Evolutionary conservation across 2,888 invertebrate species (phyloP).

Genomic region (Xylophagus ater): DNA sequence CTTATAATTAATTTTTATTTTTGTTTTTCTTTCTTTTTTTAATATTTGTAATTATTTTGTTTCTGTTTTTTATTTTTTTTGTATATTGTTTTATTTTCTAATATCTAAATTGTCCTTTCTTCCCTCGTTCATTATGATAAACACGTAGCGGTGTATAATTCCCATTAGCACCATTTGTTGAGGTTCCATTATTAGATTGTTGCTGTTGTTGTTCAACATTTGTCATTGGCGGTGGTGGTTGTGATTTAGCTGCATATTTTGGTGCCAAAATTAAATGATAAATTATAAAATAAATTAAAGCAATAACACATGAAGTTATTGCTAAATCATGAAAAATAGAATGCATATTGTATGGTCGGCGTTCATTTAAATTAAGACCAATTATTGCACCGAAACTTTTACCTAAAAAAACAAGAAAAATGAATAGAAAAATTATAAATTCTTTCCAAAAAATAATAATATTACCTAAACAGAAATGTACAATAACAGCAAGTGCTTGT

Average conservation of each 20-base stretch:
- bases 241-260: constrained; percentile 56
- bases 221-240: constrained; percentile 48
- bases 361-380: constrained; percentile 41
- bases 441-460: background rate
- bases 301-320: constrained; percentile 51
- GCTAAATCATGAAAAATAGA: constrained; percentile 54
- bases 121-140: constrained; percentile 69
- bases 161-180: constrained; percentile 49
- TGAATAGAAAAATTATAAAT: background rate
- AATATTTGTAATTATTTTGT: too few species aligned
- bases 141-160: constrained; percentile 69
- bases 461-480: constrained; percentile 64
- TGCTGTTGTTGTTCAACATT: constrained; percentile 38
- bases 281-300: constrained; percentile 55
- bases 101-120: constrained; percentile 73
- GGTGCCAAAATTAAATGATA: constrained; percentile 68
- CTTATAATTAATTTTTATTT: too few species aligned
- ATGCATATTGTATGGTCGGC: constrained; percentile 22
- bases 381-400: constrained; percentile 62
- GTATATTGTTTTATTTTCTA: constrained; percentile 36
- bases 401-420: constrained; percentile 41
- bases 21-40: too few species aligned
- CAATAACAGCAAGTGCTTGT: constrained; percentile 65
- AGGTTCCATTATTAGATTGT: constrained; percentile 30
- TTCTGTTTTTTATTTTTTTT: too few species aligned